Percentiles rank a stretch among this genome's conserved stretches.
phyloP scores from a whole-genome alignment of 1,140 invertebrate species.

The Aethina tumida region DNA sequence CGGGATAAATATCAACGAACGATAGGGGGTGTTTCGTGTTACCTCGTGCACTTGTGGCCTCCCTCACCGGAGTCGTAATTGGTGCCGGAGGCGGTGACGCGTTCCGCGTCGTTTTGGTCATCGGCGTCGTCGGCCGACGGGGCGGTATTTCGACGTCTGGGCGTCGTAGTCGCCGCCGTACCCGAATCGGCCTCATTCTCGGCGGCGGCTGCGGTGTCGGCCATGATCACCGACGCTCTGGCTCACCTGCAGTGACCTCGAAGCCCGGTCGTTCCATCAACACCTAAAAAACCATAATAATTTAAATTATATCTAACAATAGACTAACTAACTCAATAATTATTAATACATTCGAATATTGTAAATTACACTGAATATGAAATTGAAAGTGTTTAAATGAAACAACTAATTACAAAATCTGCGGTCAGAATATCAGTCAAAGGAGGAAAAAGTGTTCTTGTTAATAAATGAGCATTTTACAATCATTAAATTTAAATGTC shows the following conservation, averaged over 20 bases:
- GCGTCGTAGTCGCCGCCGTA: constrained; percentile 18
- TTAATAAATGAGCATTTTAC: background rate
- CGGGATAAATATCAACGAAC: background rate
- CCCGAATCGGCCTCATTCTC: constrained; percentile 37
- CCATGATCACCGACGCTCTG: constrained; percentile 32
- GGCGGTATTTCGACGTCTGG: constrained; percentile 7
- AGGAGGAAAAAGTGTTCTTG: constrained; percentile 1
- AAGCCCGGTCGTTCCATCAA: constrained; percentile 26
- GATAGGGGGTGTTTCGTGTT: background rate
- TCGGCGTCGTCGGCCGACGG: constrained; percentile 27
- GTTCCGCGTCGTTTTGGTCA: constrained; percentile 33
- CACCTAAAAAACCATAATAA: constrained; percentile 14
- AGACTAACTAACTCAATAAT: background rate
- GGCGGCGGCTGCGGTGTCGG: constrained; percentile 32
- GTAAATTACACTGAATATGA: background rate
- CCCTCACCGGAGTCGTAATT: constrained; percentile 52
- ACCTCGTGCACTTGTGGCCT: constrained; percentile 24
- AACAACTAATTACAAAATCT: background rate
- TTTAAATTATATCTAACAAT: background rate
- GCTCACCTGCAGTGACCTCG: constrained; percentile 3
- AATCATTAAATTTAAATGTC: too few species aligned
- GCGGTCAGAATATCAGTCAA: constrained; percentile 4
- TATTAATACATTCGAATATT: background rate
- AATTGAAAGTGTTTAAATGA: background rate
- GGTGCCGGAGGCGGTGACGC: constrained; percentile 43